Conservation (phyloP, 2,113 vertebrate genomes). For the Actenoides hombroni region DNA sequence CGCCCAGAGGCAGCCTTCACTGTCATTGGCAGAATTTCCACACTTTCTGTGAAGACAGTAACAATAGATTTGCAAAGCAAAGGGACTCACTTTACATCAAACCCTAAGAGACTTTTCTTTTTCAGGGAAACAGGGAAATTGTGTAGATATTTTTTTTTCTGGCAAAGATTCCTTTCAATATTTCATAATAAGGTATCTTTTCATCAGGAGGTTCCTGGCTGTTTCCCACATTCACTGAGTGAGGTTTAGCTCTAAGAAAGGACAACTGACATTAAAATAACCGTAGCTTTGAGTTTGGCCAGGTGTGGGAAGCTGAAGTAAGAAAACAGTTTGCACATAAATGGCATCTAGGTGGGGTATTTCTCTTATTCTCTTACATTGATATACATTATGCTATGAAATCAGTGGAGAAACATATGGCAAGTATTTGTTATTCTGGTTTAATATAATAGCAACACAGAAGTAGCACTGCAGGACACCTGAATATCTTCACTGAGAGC, state of each 20-base stretch:
- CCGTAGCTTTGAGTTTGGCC: neutral
- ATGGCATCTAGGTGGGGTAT: neutral
- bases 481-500: neutral
- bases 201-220: neutral
- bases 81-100: neutral
- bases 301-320: neutral
- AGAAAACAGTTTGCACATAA: neutral
- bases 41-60: neutral
- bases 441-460: neutral
- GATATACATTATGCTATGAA: neutral
- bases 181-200: neutral
- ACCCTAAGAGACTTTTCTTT: neutral
- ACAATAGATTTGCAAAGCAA: conserved; percentile 40
- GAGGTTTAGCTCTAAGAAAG: neutral
- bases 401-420: neutral
- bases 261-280: neutral
- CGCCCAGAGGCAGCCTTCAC: neutral
- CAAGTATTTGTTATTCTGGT: neutral
- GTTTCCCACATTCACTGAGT: neutral
- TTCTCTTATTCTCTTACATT: neutral
- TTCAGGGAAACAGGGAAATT: neutral
- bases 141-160: neutral
- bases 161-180: conserved; percentile 12
- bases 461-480: neutral
- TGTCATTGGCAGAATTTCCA: neutral